Evolutionary conservation across 2,113 vertebrate species (phyloP).

Genomic region (Osmerus eperlanus): DNA sequence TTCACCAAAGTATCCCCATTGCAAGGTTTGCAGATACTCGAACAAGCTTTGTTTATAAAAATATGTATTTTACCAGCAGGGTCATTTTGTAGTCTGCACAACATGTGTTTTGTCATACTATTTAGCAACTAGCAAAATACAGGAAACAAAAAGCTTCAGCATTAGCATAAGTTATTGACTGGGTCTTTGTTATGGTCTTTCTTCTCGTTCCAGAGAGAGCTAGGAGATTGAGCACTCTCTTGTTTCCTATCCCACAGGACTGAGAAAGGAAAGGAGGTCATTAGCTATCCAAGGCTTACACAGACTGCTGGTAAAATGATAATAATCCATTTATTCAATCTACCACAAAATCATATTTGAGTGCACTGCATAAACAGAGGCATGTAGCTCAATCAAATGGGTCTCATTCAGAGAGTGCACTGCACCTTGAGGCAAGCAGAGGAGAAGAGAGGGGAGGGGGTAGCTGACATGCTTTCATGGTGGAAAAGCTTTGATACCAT

Average conservation of each 20-base stretch:
- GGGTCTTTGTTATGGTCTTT: conserved; percentile 4
- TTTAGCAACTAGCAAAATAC: not conserved
- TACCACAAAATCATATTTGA: conserved; percentile 36
- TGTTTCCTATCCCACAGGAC: conserved; percentile 8
- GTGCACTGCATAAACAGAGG: conserved; percentile 30
- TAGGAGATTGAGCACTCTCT: not conserved
- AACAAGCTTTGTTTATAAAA: no score
- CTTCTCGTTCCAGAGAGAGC: not conserved
- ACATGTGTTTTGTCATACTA: no score
- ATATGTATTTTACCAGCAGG: no score
- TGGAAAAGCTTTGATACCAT: conserved; percentile 22
- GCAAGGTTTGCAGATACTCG: no score
- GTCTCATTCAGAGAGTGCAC: conserved; percentile 20
- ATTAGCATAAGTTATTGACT: conserved; percentile 1
- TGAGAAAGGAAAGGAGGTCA: conserved; percentile 2
- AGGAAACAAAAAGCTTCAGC: not conserved
- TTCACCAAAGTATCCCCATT: no score
- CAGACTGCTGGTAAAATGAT: conserved; percentile 14
- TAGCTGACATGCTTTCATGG: conserved; percentile 26
- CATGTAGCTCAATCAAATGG: conserved; percentile 43
- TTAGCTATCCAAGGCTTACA: conserved; percentile 6
- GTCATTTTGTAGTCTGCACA: no score
- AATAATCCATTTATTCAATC: conserved; percentile 43
- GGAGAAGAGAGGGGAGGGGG: conserved; percentile 15
- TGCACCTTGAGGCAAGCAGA: conserved; percentile 6